Percentiles rank a stretch among this genome's conserved stretches.
Conservation (phyloP, 2,113 vertebrate genomes). For the Malurus elegans region DNA sequence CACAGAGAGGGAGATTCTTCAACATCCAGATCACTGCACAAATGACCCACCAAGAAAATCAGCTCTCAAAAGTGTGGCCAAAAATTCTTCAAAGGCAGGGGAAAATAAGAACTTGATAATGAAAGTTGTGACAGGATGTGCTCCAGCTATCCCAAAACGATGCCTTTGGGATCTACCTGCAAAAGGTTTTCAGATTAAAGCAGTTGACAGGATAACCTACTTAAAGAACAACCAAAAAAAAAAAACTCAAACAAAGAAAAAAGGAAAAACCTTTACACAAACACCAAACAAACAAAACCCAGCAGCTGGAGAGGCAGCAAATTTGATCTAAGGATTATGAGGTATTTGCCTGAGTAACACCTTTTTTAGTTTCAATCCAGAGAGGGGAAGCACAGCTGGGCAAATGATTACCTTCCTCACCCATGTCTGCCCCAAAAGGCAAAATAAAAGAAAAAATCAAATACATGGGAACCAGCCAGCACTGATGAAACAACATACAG, state of each 20-base stretch:
- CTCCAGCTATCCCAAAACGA: not conserved
- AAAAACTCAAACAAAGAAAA: not conserved
- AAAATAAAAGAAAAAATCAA: not conserved
- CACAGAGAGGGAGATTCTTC: not conserved
- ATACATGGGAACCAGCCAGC: not conserved
- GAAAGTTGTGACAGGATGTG: not conserved
- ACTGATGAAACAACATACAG: not conserved
- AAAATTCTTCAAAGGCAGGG: not conserved
- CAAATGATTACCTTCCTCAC: not conserved
- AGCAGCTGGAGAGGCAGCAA: not conserved
- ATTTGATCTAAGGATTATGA: not conserved
- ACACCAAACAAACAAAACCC: not conserved
- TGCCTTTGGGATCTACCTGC: not conserved
- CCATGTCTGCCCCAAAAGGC: not conserved
- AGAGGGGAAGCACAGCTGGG: not conserved
- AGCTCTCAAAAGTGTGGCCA: not conserved
- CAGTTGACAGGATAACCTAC: not conserved
- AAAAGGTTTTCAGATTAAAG: not conserved
- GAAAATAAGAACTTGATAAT: not conserved
- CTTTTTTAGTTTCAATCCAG: not conserved
- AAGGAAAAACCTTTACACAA: not conserved
- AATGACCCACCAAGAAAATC: not conserved
- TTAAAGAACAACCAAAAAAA: not conserved
- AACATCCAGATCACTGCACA: not conserved
- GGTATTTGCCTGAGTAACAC: not conserved